These are phyloP conservation scores for Yasuhikotakia modesta DNA, from an alignment of 2,797 vertebrate species.

Conservation along the genomic window DNA sequence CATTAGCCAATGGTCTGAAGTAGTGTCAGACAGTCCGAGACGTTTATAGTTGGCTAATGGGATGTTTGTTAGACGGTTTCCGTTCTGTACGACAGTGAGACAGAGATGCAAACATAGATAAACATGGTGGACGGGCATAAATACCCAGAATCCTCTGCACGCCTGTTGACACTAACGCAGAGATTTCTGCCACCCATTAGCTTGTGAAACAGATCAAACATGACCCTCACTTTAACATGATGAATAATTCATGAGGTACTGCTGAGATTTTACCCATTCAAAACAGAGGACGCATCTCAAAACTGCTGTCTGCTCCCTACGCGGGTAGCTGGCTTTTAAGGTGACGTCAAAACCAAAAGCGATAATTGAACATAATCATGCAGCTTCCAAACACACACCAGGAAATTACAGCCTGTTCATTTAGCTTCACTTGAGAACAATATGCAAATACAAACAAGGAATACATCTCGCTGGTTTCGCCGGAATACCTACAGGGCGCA, in stretches of 20 bases:
- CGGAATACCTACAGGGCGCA: conserved; percentile 15
- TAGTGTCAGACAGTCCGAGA: not conserved
- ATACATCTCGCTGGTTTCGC: conserved; percentile 29
- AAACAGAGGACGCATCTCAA: not conserved
- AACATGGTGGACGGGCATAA: conserved; percentile 12
- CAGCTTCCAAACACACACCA: not conserved
- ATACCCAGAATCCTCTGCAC: not conserved
- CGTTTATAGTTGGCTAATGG: not conserved
- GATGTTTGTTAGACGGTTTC: conserved; percentile 15
- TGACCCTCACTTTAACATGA: conserved; percentile 33
- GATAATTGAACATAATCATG: not conserved
- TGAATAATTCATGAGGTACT: conserved; percentile 30
- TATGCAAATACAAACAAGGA: conserved; percentile 20
- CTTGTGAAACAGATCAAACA: conserved; percentile 30
- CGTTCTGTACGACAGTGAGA: conserved; percentile 11
- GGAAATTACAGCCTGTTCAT: conserved; percentile 5
- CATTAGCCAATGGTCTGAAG: too few species aligned
- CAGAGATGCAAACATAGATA: conserved; percentile 27
- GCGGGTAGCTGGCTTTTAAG: not conserved
- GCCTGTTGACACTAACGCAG: conserved; percentile 25
- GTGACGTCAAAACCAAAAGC: not conserved
- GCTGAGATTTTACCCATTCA: conserved; percentile 29
- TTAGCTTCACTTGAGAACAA: conserved; percentile 25
- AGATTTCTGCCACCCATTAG: conserved; percentile 39
- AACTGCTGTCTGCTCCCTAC: not conserved